Base-by-base conservation (phyloP, 2,797 vertebrate genomes). In the Fratercula arctica region DNA sequence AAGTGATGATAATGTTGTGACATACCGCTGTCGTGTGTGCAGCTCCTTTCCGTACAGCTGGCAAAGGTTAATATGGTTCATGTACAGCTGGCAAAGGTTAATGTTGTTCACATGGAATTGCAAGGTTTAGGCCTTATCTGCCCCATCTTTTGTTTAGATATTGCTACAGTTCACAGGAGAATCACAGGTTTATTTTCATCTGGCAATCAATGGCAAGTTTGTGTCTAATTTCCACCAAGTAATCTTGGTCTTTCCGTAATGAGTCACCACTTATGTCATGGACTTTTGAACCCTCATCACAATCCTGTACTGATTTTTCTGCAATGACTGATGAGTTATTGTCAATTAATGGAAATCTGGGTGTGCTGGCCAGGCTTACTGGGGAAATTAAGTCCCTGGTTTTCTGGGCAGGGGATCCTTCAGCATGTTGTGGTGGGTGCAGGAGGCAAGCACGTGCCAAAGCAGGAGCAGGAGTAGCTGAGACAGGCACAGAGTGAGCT, bases 351-450 rank as follows among this genome's bases (percentile, higher is more conserved):
- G 57, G 45, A 91, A 93, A 91, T 13, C 17, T 46, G 29, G 10
- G 24, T 0, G 0, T 28, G 20, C 57, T 87, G 26, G 8, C 11
- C 48, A 61, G 37, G 28, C 14, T 76, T 63, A 17, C 5, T 33
- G 39, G 8, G 13, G 16, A 74, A 76, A 39, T 66, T 14, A 54
- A 67, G 8, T 10, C 18, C 5, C 18, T 48, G 11, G 12, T 24
- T 69, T 85, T 83, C 53, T 57, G n/a, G 8, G 6, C 31, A 74
- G 28, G 37, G 10, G 8, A 39, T 86, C 6, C 45, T 66, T 64
- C 4, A 10, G 19, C 19, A 5, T 6, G 3, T 15, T 18, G 14
- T 24, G 20, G 14, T 20, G 12, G 8, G 19, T 5, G 3, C 25
- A 56, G 73, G 17, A 77, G 25, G 13, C 6, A 37, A 76, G 12